These are phyloP conservation scores for Anthopleura xanthogrammica DNA, from an alignment of 92 coral and sea anemone genomes.

Conservation along the genomic window DNA sequence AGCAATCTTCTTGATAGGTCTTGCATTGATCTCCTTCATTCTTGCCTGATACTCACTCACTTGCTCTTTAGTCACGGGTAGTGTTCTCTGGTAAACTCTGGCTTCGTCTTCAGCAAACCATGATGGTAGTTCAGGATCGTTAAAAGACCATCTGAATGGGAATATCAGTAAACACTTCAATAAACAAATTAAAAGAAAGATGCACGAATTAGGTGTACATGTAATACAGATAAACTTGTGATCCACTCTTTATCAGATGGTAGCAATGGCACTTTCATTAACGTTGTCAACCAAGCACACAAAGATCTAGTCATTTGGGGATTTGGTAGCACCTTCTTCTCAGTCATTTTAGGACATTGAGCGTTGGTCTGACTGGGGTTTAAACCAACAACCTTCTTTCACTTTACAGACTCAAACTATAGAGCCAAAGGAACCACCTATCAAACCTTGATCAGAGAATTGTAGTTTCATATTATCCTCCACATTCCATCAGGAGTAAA, in stretches of 20 bases:
- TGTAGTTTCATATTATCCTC: slow-evolving; percentile 31
- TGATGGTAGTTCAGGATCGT: slow-evolving; percentile 77
- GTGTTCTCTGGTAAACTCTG: slow-evolving; percentile 59
- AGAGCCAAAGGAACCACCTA: too few relatives aligned
- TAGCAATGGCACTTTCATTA: too few relatives aligned
- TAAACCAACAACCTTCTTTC: too few relatives aligned
- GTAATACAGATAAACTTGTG: background rate
- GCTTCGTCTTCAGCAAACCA: slow-evolving; percentile 91
- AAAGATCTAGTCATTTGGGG: too few relatives aligned
- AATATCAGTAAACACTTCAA: background rate
- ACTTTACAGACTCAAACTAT: too few relatives aligned
- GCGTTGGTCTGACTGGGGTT: too few relatives aligned
- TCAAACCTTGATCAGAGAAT: slow-evolving; percentile 31
- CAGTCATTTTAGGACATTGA: too few relatives aligned
- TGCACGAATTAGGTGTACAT: background rate
- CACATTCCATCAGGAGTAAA: slow-evolving; percentile 25
- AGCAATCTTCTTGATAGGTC: slow-evolving; percentile 94
- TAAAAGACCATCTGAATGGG: slow-evolving; percentile 81
- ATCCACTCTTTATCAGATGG: too few relatives aligned
- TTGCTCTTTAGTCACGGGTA: slow-evolving; percentile 86
- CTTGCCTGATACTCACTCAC: slow-evolving; percentile 80
- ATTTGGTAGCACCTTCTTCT: too few relatives aligned
- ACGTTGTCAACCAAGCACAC: too few relatives aligned
- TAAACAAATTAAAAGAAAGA: background rate
- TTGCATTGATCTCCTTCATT: slow-evolving; percentile 83